These are phyloP conservation scores for Apistogramma diplotaenia DNA, from an alignment of 2,113 vertebrate species.

Conservation along the genomic window DNA sequence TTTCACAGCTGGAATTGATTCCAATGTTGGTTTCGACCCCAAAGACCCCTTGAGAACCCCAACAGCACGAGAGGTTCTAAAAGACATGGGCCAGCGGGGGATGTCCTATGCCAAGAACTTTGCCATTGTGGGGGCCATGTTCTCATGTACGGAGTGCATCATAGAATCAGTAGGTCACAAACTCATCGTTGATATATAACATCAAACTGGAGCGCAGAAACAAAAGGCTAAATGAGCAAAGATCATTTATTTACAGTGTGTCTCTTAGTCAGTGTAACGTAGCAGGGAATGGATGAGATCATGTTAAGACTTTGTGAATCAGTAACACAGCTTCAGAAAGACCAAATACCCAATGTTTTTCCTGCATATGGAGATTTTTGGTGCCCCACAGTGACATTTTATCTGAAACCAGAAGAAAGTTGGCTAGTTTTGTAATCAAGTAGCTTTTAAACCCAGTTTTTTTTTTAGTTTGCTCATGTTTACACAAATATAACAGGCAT, in stretches of 20 bases:
- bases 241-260: neutral
- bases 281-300: neutral
- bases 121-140: conserved; percentile 96
- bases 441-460: too few relatives aligned
- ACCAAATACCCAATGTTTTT: neutral
- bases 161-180: conserved; percentile 90
- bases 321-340: neutral
- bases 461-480: too few relatives aligned
- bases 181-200: neutral
- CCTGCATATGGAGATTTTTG: neutral
- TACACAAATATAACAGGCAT: too few relatives aligned
- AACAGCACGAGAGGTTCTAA: conserved; percentile 91
- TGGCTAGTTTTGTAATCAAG: too few relatives aligned
- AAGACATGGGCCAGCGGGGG: conserved; percentile 96
- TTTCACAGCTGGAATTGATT: conserved; percentile 96
- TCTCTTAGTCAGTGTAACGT: neutral
- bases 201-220: neutral
- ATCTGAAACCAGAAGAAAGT: too few relatives aligned
- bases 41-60: conserved; percentile 94
- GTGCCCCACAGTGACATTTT: neutral
- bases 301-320: neutral
- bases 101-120: conserved; percentile 99
- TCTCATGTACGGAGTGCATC: conserved; percentile 95
- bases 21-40: conserved; percentile 94
- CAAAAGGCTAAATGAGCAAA: neutral